Evolutionary conservation across 2,797 vertebrate species (phyloP).

Genomic region (Odontamblyopus rebecca): DNA sequence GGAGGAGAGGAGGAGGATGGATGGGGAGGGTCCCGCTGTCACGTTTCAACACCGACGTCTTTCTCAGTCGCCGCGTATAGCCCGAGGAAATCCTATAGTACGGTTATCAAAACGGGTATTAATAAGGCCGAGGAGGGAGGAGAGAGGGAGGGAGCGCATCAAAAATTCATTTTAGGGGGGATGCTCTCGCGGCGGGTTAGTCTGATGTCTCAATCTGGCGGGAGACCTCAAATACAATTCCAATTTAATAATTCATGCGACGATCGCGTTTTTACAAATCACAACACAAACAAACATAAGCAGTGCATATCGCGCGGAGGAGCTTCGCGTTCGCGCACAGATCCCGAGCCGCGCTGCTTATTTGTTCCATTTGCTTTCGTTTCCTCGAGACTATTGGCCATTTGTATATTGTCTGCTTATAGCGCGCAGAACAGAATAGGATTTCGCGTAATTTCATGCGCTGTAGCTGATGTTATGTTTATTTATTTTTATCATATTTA

Average conservation of each 20-base stretch:
- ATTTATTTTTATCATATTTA: too few relatives aligned
- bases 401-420: too few relatives aligned
- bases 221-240: background rate
- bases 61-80: constrained; percentile 58
- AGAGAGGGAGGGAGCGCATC: constrained; percentile 54
- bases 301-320: too few relatives aligned
- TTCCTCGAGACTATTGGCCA: too few relatives aligned
- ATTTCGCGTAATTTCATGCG: too few relatives aligned
- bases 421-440: too few relatives aligned
- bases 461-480: too few relatives aligned
- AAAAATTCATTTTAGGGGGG: constrained; percentile 61
- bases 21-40: constrained; percentile 80
- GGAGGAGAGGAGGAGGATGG: constrained; percentile 58
- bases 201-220: constrained; percentile 74
- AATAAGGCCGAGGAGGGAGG: constrained; percentile 59
- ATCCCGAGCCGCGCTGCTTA: too few relatives aligned
- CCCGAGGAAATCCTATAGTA: constrained; percentile 65
- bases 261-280: background rate
- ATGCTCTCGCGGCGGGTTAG: constrained; percentile 64
- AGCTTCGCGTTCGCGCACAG: too few relatives aligned
- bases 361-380: too few relatives aligned
- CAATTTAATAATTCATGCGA: background rate
- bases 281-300: too few relatives aligned
- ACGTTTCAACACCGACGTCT: constrained; percentile 78
- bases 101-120: constrained; percentile 77